Conservation (phyloP, 2,113 vertebrate species). For the Zingel zingel region DNA sequence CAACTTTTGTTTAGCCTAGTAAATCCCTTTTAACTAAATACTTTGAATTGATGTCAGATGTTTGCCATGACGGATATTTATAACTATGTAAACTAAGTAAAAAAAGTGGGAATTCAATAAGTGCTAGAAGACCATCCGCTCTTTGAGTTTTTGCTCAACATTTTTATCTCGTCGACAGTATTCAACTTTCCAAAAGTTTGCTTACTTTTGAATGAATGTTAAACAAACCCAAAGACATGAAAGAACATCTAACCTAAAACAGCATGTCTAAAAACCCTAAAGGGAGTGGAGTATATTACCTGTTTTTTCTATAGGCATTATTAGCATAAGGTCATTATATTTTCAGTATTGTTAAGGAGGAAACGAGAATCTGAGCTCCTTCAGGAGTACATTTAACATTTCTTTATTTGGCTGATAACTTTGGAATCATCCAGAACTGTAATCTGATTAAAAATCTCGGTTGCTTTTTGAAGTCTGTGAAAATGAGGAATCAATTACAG, state of each 20-base stretch:
- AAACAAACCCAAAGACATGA: constrained; percentile 66
- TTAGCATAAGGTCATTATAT: constrained; percentile 64
- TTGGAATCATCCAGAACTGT: constrained; percentile 61
- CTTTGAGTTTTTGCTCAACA: background rate
- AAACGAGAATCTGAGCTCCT: constrained; percentile 30
- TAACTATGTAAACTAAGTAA: constrained; percentile 56
- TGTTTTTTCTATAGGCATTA: constrained; percentile 22
- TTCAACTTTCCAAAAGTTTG: constrained; percentile 47
- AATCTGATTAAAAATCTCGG: constrained; percentile 66
- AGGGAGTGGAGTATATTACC: constrained; percentile 45
- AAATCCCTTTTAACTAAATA: constrained; percentile 51
- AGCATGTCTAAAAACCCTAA: constrained; percentile 48
- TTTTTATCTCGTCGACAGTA: background rate
- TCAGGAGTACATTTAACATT: constrained; percentile 51
- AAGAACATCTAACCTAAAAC: constrained; percentile 50
- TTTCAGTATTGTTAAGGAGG: constrained; percentile 36
- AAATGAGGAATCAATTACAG: constrained; percentile 77
- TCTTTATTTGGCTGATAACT: constrained; percentile 66
- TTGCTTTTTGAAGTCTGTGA: constrained; percentile 77
- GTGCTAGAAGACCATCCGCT: constrained; percentile 15
- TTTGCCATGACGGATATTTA: constrained; percentile 42
- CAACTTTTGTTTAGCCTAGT: constrained; percentile 50
- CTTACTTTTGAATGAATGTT: constrained; percentile 53
- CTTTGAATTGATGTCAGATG: constrained; percentile 54
- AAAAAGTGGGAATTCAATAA: constrained; percentile 52